These are phyloP conservation scores for Nemurella pictetii DNA, from an alignment of 2,888 invertebrate genomes.

Conservation along the genomic window DNA sequence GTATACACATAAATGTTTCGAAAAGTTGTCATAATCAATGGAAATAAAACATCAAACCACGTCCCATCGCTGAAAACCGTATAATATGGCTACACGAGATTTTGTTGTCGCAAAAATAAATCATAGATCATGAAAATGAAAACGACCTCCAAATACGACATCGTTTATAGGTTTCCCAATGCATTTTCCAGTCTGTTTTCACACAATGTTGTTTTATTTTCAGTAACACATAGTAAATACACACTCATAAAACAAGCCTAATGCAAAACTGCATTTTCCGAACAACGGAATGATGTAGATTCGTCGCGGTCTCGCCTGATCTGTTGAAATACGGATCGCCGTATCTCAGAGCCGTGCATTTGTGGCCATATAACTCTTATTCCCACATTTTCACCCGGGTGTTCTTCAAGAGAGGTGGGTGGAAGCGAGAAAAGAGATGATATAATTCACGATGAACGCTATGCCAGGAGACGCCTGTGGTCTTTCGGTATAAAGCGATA, in stretches of 20 bases:
- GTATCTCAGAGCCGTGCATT: neutral
- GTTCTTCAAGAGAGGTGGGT: neutral
- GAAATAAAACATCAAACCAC: neutral
- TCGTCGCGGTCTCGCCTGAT: neutral
- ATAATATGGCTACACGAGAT: neutral
- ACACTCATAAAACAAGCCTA: neutral
- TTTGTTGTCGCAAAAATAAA: neutral
- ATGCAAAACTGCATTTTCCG: neutral
- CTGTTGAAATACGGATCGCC: neutral
- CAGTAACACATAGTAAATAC: neutral
- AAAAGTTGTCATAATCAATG: neutral
- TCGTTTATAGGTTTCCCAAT: neutral
- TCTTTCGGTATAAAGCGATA: constrained; percentile 13
- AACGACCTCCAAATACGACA: neutral
- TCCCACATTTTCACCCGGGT: neutral
- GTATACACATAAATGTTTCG: too few relatives aligned
- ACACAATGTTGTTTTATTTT: neutral
- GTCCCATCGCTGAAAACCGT: too few relatives aligned
- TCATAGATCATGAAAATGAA: neutral
- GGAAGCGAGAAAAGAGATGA: neutral
- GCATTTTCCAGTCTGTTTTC: neutral
- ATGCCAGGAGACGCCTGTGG: neutral
- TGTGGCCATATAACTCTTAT: neutral
- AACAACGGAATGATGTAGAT: neutral
- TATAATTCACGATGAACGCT: constrained; percentile 16